Evolutionary conservation across 1,140 invertebrate species (phyloP).

Genomic region (Paraescarpia echinospica): DNA sequence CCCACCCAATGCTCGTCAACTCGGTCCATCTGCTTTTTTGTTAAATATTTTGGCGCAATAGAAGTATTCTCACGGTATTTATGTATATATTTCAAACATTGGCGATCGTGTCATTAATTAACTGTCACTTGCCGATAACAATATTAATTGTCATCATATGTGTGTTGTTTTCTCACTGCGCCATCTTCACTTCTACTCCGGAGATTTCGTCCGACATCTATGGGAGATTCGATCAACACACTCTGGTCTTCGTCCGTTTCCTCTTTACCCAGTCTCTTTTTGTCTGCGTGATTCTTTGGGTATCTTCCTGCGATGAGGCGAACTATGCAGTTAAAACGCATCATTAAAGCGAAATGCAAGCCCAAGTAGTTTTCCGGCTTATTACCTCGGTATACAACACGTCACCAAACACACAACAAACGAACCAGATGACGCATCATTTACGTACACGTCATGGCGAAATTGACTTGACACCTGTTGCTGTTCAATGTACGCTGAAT

Average conservation of each 20-base stretch:
- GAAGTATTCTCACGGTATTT: too few relatives aligned
- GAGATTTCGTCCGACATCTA: neutral
- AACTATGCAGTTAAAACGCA: too few relatives aligned
- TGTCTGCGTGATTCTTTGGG: neutral
- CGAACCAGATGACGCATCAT: neutral
- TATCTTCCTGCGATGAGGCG: neutral
- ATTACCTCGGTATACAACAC: neutral
- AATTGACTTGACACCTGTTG: neutral
- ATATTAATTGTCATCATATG: neutral
- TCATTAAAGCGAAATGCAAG: neutral
- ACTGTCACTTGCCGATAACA: neutral
- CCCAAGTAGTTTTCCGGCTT: neutral
- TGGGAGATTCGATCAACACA: neutral
- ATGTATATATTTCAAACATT: too few relatives aligned
- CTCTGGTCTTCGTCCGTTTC: neutral
- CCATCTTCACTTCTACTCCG: neutral
- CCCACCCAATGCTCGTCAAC: neutral
- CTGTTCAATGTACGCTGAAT: neutral
- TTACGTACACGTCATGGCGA: neutral
- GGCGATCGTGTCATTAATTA: neutral
- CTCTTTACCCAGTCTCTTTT: neutral
- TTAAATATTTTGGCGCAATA: neutral
- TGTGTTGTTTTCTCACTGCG: neutral
- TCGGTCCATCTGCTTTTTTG: neutral
- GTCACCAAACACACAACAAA: neutral